phyloP scores from a whole-genome alignment of 2,888 invertebrate species.

The Hydriomena furcata region DNA sequence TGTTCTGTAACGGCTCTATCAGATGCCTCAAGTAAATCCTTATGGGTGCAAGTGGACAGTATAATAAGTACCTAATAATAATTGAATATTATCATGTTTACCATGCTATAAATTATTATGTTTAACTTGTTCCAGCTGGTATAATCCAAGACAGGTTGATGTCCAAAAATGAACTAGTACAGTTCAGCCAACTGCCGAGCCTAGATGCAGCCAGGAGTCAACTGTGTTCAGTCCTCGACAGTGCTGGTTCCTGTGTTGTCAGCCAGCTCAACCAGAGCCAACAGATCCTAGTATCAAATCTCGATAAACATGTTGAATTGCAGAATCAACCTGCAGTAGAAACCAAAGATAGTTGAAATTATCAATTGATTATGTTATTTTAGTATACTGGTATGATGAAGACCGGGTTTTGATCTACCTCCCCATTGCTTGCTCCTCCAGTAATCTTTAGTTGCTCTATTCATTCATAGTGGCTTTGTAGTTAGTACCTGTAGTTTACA shows the following conservation, averaged over 20 bases:
- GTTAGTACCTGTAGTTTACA: no score
- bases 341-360: constrained; percentile 38
- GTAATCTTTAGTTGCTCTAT: no score
- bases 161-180: constrained; percentile 86
- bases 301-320: constrained; percentile 83
- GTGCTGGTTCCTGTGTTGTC: constrained; percentile 85
- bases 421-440: not conserved
- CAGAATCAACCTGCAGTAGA: constrained; percentile 42
- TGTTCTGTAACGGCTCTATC: no score
- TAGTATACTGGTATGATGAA: constrained; percentile 37
- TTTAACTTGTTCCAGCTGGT: constrained; percentile 81
- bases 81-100: no score
- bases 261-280: constrained; percentile 87
- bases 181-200: constrained; percentile 86
- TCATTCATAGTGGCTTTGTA: no score
- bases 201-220: constrained; percentile 86
- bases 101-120: not conserved
- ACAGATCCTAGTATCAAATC: constrained; percentile 85
- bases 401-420: constrained; percentile 24
- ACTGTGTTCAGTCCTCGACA: constrained; percentile 87
- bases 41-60: no score
- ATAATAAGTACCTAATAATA: no score
- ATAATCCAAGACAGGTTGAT: constrained; percentile 88
- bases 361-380: constrained; percentile 22
- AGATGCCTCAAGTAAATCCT: no score